Conservation (phyloP, 2,888 invertebrate genomes). For the Chaetoderma sp. region DNA sequence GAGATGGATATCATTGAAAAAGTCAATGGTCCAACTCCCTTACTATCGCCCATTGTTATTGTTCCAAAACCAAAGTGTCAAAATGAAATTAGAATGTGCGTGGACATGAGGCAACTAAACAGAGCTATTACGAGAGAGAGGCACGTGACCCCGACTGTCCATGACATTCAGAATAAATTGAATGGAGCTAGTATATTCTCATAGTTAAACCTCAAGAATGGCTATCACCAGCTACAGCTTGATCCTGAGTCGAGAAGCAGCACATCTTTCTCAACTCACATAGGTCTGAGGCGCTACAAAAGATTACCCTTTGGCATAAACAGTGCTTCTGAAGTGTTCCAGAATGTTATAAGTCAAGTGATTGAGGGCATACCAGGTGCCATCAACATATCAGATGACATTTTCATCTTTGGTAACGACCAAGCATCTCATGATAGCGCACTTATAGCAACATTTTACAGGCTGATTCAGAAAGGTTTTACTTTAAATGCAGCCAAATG, state of each 20-base stretch:
- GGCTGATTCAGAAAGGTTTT: no score
- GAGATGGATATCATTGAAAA: neutral
- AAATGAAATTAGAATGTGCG: neutral
- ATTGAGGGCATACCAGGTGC: neutral
- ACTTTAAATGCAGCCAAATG: no score
- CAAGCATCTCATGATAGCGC: neutral
- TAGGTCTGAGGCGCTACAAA: neutral
- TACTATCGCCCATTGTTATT: neutral
- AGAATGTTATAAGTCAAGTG: neutral
- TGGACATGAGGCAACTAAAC: neutral
- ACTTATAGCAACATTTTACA: no score
- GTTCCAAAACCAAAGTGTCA: neutral
- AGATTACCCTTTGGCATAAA: neutral
- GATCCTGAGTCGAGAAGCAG: neutral
- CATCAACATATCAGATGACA: neutral
- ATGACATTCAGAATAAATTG: neutral
- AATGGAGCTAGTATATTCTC: neutral
- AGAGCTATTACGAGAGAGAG: neutral
- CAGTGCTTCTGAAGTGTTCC: neutral
- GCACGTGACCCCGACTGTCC: neutral
- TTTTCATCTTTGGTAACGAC: neutral
- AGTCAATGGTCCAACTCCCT: conserved; percentile 1
- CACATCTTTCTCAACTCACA: neutral
- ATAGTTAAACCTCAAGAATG: neutral
- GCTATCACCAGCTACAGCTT: neutral